Base-by-base conservation (phyloP, 2,113 vertebrate species). In the Nansenia antarctica region DNA sequence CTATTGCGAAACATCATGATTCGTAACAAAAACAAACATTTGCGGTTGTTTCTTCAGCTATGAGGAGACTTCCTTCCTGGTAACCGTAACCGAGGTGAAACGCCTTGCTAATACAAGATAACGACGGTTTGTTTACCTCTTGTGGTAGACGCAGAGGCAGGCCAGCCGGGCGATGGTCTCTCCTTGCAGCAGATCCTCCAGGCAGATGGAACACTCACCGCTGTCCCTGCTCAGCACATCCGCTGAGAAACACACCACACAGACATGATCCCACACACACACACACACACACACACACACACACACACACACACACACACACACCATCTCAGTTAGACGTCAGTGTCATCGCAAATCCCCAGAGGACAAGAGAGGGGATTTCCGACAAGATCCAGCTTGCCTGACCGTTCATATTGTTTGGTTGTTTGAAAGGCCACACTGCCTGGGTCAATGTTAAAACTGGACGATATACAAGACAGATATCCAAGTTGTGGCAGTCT, bases 101-200 rank as follows among this genome's bases (percentile, higher is more conserved):
- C n/a, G n/a, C n/a, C n/a, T n/a, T n/a, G n/a, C n/a, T n/a, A n/a
- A n/a, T n/a, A n/a, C n/a, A n/a, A n/a, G n/a, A n/a, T n/a, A n/a
- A n/a, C n/a, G n/a, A n/a, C n/a, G n/a, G n/a, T n/a, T n/a, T 18
- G 5, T 55, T 83, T 85, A 93, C 92, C 90, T 91, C 80, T 93
- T 93, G 69, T 93, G 92, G 76, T 93, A 93, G 81, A 93, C 90
- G 22, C 92, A 93, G 64, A 93, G 90, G 69, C 92, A 93, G 53
- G 92, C 90, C 75, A 93, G 88, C 30, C 92, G 83, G 45, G 92
- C 91, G 20, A 93, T 93, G 71, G 90, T 93, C 77, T 93, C 91
- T 30, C 92, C 92, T 74, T 91, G 90, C 2, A 89, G 63, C 69
- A 93, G 80, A 37, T 93, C 92, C 76, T 93, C 92, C 76, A 93